Evolutionary conservation across 2,797 vertebrate genomes (phyloP).

Genomic region (Vipera ursinii): DNA sequence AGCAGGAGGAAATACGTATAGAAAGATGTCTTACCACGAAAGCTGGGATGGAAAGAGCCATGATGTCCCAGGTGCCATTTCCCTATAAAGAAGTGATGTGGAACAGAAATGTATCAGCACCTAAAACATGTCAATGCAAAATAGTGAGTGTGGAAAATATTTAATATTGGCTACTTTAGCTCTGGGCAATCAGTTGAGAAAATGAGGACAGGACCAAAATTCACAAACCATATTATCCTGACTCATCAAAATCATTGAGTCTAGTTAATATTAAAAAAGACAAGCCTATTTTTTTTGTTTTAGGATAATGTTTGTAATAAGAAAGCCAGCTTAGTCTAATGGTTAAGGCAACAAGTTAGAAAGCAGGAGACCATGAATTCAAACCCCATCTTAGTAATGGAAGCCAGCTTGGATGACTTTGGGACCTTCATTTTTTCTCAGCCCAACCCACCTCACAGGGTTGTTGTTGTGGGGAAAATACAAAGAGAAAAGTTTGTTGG

Average conservation of each 20-base stretch:
- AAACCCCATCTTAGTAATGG: not conserved
- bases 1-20: not conserved
- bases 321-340: not conserved
- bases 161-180: not conserved
- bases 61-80: constrained; percentile 98
- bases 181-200: not conserved
- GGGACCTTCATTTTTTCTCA: not conserved
- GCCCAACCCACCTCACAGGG: not conserved
- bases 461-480: not conserved
- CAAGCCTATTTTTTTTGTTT: not conserved
- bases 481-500: not conserved
- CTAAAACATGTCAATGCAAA: not conserved
- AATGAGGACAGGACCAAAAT: not conserved
- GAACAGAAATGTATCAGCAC: constrained; percentile 9
- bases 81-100: constrained; percentile 70
- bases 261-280: not conserved
- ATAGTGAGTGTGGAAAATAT: not conserved
- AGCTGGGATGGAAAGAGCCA: constrained; percentile 78
- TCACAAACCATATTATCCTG: not conserved
- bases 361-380: not conserved
- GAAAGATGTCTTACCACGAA: constrained; percentile 78
- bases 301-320: not conserved
- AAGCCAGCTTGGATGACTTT: not conserved
- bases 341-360: not conserved
- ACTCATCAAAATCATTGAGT: not conserved